A percentile compares a stretch with the other conserved stretches of the same genome.
Evolutionary conservation across 2,113 vertebrate species (phyloP).

Genomic region (Phylloscopus trochiloides): DNA sequence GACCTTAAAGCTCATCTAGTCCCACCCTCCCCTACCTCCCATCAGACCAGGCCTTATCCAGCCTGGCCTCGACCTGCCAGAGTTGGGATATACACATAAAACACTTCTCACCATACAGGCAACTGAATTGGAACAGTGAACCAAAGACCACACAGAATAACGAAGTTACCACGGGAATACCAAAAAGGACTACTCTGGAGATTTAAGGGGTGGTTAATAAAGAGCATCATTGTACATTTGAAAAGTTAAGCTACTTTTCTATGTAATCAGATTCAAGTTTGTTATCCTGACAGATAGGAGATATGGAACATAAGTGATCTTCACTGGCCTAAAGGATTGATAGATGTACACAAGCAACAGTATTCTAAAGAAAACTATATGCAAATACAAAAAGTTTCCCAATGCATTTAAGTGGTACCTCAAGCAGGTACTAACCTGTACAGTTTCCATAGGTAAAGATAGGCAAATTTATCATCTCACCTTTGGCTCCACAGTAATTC

Average conservation of each 20-base stretch:
- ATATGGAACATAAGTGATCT: not conserved
- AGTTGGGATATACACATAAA: not conserved
- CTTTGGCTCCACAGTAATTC: not conserved
- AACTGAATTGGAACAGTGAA: not conserved
- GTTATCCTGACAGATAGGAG: not conserved
- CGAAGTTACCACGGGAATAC: not conserved
- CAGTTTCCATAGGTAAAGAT: not conserved
- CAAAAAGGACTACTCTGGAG: not conserved
- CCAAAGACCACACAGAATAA: not conserved
- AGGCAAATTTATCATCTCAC: not conserved
- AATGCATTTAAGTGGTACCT: not conserved
- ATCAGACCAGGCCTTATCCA: not conserved
- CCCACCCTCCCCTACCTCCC: rapidly evolving
- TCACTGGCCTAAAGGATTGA: not conserved
- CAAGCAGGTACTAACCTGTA: not conserved
- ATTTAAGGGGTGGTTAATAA: not conserved
- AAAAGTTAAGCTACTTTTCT: not conserved
- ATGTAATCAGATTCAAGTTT: not conserved
- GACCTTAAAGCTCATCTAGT: too few species aligned
- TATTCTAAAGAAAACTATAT: not conserved
- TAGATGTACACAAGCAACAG: not conserved
- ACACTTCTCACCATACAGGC: not conserved
- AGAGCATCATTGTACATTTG: not conserved
- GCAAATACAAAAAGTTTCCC: not conserved
- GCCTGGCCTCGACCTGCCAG: not conserved